phyloP scores from a whole-genome alignment of 2,888 invertebrate genomes.

The Caenorhabditis becei region DNA sequence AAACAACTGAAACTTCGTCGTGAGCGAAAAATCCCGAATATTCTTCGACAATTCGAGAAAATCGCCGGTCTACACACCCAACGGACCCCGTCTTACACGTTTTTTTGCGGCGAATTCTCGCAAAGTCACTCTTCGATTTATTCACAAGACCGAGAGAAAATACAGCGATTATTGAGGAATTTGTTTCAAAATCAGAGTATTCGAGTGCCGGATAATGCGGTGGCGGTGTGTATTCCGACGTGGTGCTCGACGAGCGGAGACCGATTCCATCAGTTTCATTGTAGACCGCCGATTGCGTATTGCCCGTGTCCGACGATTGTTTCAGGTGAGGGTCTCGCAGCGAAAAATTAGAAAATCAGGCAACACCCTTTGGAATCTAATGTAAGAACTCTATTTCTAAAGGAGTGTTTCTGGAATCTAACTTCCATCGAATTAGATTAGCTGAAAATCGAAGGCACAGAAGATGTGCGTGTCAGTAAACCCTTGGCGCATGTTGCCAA shows the following conservation, averaged over 20 bases:
- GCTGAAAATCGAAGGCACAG: too few relatives aligned
- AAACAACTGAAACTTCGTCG: constrained; percentile 39
- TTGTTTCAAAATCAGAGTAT: constrained; percentile 21
- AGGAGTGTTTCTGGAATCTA: too few relatives aligned
- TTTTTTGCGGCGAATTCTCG: constrained; percentile 27
- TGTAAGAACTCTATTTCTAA: too few relatives aligned
- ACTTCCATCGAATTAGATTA: too few relatives aligned
- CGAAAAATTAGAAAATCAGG: too few relatives aligned
- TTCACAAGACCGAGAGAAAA: constrained; percentile 17
- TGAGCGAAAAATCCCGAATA: constrained; percentile 41
- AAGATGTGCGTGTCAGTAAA: too few relatives aligned
- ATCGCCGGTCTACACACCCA: constrained; percentile 33
- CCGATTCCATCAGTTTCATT: constrained; percentile 41
- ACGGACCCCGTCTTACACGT: constrained; percentile 13
- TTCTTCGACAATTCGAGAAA: constrained; percentile 40
- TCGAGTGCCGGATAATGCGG: constrained; percentile 34
- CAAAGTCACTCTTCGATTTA: constrained; percentile 16
- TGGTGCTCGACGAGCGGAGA: constrained; percentile 38
- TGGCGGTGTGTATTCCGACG: constrained; percentile 47
- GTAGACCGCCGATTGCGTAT: constrained; percentile 35
- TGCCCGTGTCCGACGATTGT: constrained; percentile 51
- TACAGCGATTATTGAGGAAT: constrained; percentile 27
- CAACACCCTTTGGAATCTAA: too few relatives aligned
- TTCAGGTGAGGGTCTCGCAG: too few relatives aligned
- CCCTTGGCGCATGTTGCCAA: too few relatives aligned